Conservation (phyloP, 2,797 vertebrate species). For the Hirundo rustica region DNA sequence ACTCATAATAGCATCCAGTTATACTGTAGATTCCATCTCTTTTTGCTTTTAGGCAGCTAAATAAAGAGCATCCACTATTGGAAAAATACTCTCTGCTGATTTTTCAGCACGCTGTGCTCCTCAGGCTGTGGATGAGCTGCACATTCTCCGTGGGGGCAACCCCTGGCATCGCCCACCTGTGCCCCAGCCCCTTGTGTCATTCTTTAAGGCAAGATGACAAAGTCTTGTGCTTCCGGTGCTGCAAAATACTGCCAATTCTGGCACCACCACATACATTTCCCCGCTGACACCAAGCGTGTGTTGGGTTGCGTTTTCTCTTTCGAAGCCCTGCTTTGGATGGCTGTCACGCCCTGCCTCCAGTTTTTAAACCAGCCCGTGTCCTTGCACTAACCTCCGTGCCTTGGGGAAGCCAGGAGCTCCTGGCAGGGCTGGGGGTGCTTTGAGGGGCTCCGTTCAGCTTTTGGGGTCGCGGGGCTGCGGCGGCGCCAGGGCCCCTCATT, state of each 20-base stretch:
- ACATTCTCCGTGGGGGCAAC: accelerated
- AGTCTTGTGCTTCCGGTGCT: neutral
- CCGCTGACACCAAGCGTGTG: accelerated
- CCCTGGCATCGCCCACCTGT: neutral
- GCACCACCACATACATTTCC: accelerated
- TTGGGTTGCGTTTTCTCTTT: neutral
- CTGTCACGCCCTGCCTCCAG: neutral
- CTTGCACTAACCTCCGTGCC: neutral
- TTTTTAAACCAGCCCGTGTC: neutral
- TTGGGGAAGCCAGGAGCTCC: neutral
- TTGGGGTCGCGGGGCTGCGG: accelerated
- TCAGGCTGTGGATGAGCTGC: neutral
- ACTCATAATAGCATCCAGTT: neutral
- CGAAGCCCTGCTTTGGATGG: neutral
- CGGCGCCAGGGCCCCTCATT: neutral
- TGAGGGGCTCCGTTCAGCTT: neutral
- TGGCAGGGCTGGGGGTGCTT: neutral
- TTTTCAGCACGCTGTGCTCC: accelerated
- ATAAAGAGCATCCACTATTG: neutral
- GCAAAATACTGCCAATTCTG: neutral
- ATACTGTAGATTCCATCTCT: neutral
- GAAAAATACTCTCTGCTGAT: accelerated
- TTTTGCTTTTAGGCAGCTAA: neutral
- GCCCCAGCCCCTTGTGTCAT: neutral
- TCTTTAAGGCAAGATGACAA: neutral